Conservation (phyloP, 2,113 vertebrate species). For the Amphiprion ocellaris region DNA sequence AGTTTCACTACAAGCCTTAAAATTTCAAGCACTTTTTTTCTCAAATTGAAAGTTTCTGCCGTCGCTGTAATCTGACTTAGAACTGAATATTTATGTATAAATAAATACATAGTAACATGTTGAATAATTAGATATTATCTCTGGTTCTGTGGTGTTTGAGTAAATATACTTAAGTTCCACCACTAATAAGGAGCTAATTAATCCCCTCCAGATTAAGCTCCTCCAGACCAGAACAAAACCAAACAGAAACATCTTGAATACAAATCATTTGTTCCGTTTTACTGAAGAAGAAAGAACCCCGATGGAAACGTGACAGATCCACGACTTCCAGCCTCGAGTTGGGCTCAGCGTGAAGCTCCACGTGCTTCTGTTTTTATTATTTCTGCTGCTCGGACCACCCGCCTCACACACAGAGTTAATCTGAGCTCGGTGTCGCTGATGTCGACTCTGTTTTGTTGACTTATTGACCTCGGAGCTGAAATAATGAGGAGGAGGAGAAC, state of each 20-base stretch:
- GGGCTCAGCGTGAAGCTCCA: constrained; percentile 3
- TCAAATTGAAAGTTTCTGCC: too few species aligned
- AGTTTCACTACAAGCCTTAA: too few species aligned
- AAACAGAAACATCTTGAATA: too few species aligned
- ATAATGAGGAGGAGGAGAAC: constrained; percentile 27
- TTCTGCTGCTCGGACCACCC: constrained; percentile 19
- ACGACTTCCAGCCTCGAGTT: not conserved
- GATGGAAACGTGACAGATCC: not conserved
- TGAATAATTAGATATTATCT: too few species aligned
- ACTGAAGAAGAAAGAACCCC: too few species aligned
- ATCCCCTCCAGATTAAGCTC: too few species aligned
- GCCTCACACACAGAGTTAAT: constrained; percentile 30
- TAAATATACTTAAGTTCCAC: not conserved
- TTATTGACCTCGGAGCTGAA: constrained; percentile 33
- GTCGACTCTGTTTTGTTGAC: constrained; percentile 56
- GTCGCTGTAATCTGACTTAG: too few species aligned
- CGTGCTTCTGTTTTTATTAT: constrained; percentile 21
- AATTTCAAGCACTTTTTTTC: too few species aligned
- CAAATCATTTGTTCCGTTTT: not conserved
- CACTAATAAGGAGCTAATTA: too few species aligned
- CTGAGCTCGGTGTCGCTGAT: constrained; percentile 32
- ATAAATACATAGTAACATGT: too few species aligned
- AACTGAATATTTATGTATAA: too few species aligned
- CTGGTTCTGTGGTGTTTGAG: not conserved
- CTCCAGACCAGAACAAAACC: too few species aligned